Percentiles rank a stretch among this genome's conserved stretches.
Conservation (phyloP, 2,113 vertebrate genomes). For the Erpornis zantholeuca region DNA sequence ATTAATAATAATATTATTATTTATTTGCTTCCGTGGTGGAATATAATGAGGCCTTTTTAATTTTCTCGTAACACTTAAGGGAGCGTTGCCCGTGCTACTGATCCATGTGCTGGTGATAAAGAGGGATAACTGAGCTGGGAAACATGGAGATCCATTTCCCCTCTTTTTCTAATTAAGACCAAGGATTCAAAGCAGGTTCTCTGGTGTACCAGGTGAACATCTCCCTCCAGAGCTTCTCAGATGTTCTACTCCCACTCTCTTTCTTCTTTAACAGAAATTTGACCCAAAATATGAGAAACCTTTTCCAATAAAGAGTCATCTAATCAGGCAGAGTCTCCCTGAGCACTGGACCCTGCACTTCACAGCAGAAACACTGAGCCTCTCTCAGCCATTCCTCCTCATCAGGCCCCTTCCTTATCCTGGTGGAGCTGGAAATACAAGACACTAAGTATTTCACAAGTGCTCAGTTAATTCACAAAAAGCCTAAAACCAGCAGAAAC, state of each 20-base stretch:
- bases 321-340: fast-evolving
- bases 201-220: background rate
- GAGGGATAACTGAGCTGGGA: background rate
- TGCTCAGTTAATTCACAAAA: background rate
- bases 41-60: background rate
- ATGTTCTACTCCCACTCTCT: background rate
- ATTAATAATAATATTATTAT: background rate
- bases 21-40: background rate
- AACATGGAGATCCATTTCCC: background rate
- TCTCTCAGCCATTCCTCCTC: background rate
- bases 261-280: background rate
- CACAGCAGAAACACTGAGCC: background rate
- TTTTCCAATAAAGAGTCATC: background rate
- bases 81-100: background rate
- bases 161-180: background rate
- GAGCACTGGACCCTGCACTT: background rate
- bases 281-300: background rate
- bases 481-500: background rate
- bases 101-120: background rate
- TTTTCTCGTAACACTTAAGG: background rate
- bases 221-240: background rate
- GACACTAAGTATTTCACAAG: background rate
- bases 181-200: background rate
- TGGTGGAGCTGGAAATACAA: background rate
- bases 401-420: background rate